These are phyloP conservation scores for Pristionchus fissidentatus DNA, from an alignment of 2,888 invertebrate genomes.

Conservation along the genomic window DNA sequence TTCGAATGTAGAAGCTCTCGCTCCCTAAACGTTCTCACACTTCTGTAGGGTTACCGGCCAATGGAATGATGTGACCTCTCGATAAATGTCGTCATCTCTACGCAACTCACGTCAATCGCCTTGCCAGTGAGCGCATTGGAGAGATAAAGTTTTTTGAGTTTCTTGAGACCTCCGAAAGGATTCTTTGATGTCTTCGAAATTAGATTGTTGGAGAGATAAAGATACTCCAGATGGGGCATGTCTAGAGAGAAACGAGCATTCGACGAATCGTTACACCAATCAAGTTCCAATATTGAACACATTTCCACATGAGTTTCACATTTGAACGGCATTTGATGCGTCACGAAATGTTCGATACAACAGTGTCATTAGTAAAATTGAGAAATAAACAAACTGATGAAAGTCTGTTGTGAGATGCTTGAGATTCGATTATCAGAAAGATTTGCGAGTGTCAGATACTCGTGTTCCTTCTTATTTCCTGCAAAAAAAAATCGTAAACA, in stretches of 20 bases:
- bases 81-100: too few species aligned
- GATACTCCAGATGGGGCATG: slow-evolving; percentile 40
- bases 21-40: neutral
- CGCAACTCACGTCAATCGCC: neutral
- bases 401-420: slow-evolving; percentile 19
- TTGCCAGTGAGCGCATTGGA: neutral
- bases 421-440: slow-evolving; percentile 47
- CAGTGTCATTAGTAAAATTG: neutral
- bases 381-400: slow-evolving; percentile 36
- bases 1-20: slow-evolving; percentile 1
- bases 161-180: slow-evolving; percentile 24
- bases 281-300: neutral
- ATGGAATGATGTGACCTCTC: too few species aligned
- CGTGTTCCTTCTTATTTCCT: slow-evolving; percentile 38
- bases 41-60: neutral
- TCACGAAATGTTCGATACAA: too few species aligned
- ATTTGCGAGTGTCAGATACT: neutral
- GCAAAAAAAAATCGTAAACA: neutral
- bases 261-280: too few species aligned
- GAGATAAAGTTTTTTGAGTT: slow-evolving; percentile 15
- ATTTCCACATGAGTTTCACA: too few species aligned
- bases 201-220: slow-evolving; percentile 28
- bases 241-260: too few species aligned
- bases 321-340: too few species aligned
- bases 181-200: slow-evolving; percentile 8